phyloP scores from a whole-genome alignment of 2,797 vertebrate genomes.

The Staurois parvus region DNA sequence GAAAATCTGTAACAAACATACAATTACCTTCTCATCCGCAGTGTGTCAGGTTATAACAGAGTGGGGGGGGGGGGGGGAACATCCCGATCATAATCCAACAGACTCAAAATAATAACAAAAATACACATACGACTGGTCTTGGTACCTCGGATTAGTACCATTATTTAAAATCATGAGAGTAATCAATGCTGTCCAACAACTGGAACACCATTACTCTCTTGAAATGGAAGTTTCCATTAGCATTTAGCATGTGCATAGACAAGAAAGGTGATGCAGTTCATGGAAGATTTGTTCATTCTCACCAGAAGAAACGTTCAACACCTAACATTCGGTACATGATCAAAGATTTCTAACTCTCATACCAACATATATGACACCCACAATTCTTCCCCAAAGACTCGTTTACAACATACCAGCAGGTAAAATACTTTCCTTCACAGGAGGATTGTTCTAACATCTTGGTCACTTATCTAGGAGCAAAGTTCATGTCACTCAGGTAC shows the following conservation, averaged over 20 bases:
- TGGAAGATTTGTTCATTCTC: neutral
- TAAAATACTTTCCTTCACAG: neutral
- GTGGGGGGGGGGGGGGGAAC: no score
- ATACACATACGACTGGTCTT: neutral
- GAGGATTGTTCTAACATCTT: neutral
- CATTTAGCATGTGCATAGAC: neutral
- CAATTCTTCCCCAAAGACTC: neutral
- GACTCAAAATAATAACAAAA: no score
- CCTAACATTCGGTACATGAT: neutral
- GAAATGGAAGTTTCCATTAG: neutral
- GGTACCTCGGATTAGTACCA: neutral
- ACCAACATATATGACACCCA: neutral
- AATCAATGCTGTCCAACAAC: neutral
- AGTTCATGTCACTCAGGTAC: neutral
- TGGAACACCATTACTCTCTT: neutral
- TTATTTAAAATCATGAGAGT: neutral
- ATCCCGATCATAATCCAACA: no score
- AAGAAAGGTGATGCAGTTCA: neutral
- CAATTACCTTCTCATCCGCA: neutral
- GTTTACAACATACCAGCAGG: neutral
- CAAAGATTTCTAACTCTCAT: neutral
- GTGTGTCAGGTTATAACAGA: neutral
- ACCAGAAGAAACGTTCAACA: neutral
- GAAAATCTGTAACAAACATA: neutral
- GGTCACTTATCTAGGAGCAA: neutral